Evolutionary conservation across 2,888 invertebrate species (phyloP).

Genomic region (Coenonympha glycerion): DNA sequence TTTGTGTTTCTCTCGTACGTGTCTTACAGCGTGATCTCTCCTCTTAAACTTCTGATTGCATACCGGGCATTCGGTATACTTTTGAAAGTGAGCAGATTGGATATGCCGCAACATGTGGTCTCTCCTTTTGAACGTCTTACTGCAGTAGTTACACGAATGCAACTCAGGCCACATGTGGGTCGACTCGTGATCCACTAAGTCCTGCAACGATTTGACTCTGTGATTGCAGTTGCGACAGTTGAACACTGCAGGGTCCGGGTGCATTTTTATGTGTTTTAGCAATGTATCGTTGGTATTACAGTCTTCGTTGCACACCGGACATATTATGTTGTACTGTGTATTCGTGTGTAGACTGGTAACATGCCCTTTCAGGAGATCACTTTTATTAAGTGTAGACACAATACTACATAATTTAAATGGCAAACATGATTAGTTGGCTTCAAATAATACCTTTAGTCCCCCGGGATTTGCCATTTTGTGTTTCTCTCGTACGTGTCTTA

Average conservation of each 20-base stretch:
- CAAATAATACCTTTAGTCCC: conserved; percentile 16
- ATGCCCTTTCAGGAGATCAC: conserved; percentile 50
- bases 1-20: conserved; percentile 50
- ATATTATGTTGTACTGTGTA: conserved; percentile 32
- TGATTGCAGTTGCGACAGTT: conserved; percentile 41
- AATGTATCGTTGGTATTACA: conserved; percentile 40
- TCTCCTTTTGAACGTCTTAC: conserved; percentile 44
- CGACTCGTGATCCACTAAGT: conserved; percentile 40
- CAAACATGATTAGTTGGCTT: no score
- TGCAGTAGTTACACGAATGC: conserved; percentile 44
- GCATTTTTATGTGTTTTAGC: conserved; percentile 41
- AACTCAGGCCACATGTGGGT: conserved; percentile 34
- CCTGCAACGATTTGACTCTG: conserved; percentile 31
- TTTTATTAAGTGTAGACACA: no score
- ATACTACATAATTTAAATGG: no score
- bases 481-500: conserved; percentile 48
- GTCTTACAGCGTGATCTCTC: conserved; percentile 45
- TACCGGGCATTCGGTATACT: no score
- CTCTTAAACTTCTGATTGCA: no score
- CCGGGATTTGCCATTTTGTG: conserved; percentile 45
- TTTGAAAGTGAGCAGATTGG: no score
- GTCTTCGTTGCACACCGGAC: conserved; percentile 44
- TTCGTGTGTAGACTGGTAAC: conserved; percentile 40
- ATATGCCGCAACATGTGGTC: conserved; percentile 55
- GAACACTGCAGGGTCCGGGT: no score